Percentiles rank a stretch among this genome's conserved stretches.
Evolutionary conservation across 2,888 invertebrate species (phyloP).

Genomic region (Acronicta aceris): DNA sequence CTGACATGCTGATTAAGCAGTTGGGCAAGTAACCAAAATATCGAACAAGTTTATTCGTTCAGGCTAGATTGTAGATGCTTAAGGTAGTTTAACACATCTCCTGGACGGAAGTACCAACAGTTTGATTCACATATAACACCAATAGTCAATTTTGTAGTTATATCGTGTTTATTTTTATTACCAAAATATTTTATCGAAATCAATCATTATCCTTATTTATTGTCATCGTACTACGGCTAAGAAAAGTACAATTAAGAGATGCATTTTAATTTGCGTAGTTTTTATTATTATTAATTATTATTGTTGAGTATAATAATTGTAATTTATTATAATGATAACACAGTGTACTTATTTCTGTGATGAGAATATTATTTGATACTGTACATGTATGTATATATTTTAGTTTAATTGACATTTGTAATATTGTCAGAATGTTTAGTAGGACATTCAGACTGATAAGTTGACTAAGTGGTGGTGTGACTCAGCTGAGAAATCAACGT

Average conservation of each 20-base stretch:
- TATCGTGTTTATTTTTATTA: conserved; percentile 37
- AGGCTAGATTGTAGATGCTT: conserved; percentile 37
- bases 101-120: conserved; percentile 55
- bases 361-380: conserved; percentile 60
- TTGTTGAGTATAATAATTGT: conserved; percentile 61
- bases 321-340: conserved; percentile 44
- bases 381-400: conserved; percentile 47
- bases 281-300: conserved; percentile 56
- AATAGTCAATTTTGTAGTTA: conserved; percentile 62
- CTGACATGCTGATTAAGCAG: conserved; percentile 87
- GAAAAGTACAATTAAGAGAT: conserved; percentile 67
- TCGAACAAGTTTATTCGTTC: conserved; percentile 43
- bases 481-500: conserved; percentile 67
- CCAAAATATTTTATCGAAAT: conserved; percentile 46
- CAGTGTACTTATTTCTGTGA: conserved; percentile 75
- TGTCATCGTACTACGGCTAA: conserved; percentile 62
- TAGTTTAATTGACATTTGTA: conserved; percentile 29
- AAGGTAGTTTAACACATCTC: conserved; percentile 28
- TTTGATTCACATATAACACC: conserved; percentile 70
- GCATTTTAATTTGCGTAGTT: conserved; percentile 61
- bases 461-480: conserved; percentile 80
- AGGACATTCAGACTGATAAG: conserved; percentile 42
- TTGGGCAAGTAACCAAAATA: conserved; percentile 74
- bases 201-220: conserved; percentile 41
- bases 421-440: conserved; percentile 31